phyloP scores from a whole-genome alignment of 2,113 vertebrate species.

The Theristicus caerulescens region DNA sequence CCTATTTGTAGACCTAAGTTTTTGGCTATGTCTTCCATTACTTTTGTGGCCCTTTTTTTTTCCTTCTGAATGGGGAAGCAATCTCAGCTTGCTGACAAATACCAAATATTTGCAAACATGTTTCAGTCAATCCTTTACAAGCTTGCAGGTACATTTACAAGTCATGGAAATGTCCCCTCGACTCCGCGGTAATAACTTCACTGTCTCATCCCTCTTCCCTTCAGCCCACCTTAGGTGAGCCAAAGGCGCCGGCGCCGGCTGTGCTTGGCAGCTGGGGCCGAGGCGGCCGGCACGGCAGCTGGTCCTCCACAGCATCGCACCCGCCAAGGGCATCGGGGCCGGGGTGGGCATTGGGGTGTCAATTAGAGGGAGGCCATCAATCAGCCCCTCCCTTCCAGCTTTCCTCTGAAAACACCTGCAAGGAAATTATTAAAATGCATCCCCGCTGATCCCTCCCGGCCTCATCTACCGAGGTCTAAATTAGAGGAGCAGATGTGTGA shows the following conservation, averaged over 20 bases:
- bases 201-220: background rate
- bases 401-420: background rate
- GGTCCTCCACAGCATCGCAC: background rate
- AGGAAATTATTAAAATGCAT: background rate
- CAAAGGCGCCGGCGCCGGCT: fast-evolving
- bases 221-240: background rate
- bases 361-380: background rate
- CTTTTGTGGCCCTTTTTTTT: background rate
- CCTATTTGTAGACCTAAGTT: background rate
- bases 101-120: background rate
- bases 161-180: background rate
- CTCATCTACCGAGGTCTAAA: background rate
- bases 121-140: background rate
- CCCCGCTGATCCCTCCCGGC: background rate
- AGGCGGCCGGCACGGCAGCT: background rate
- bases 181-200: fast-evolving
- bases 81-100: background rate
- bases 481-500: background rate
- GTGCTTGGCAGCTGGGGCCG: background rate
- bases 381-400: background rate
- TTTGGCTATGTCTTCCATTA: background rate
- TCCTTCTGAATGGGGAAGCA: background rate
- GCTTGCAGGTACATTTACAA: background rate
- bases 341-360: background rate
- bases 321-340: fast-evolving